Conservation (phyloP, 2,797 vertebrate genomes). For the Gambelia wislizenii region DNA sequence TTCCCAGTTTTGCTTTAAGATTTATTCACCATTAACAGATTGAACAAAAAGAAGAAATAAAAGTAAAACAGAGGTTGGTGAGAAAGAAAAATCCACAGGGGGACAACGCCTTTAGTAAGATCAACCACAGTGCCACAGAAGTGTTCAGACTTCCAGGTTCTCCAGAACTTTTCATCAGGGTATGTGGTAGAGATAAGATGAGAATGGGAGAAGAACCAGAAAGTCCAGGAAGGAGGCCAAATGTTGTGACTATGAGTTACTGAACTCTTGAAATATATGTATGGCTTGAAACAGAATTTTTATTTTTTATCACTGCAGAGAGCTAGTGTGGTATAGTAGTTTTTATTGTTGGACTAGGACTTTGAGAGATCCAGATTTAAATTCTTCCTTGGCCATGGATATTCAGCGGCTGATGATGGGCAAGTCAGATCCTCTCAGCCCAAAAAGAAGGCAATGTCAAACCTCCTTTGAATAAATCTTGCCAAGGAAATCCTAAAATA, state of each 20-base stretch:
- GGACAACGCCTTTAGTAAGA: not conserved
- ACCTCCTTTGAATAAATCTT: too few relatives aligned
- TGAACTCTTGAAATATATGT: not conserved
- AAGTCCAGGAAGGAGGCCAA: not conserved
- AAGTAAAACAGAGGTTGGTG: not conserved
- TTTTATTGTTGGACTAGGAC: too few relatives aligned
- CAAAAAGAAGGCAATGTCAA: too few relatives aligned
- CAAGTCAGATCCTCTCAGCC: too few relatives aligned
- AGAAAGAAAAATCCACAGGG: not conserved
- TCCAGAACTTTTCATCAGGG: not conserved
- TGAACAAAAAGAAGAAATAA: not conserved
- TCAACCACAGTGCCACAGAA: not conserved
- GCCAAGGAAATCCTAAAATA: too few relatives aligned
- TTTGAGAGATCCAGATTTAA: too few relatives aligned
- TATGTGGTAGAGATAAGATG: not conserved
- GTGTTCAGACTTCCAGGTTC: not conserved
- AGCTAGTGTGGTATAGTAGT: too few relatives aligned
- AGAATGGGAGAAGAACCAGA: not conserved
- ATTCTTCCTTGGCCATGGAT: too few relatives aligned
- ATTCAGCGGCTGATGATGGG: too few relatives aligned
- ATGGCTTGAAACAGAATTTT: not conserved
- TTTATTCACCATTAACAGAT: not conserved
- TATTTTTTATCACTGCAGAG: not conserved
- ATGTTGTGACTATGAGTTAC: not conserved
- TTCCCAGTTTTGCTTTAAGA: constrained; percentile 26